Percentiles rank a stretch among this genome's conserved stretches.
phyloP scores from a whole-genome alignment of 2,797 vertebrate species.

The Darevskia nairensis region DNA sequence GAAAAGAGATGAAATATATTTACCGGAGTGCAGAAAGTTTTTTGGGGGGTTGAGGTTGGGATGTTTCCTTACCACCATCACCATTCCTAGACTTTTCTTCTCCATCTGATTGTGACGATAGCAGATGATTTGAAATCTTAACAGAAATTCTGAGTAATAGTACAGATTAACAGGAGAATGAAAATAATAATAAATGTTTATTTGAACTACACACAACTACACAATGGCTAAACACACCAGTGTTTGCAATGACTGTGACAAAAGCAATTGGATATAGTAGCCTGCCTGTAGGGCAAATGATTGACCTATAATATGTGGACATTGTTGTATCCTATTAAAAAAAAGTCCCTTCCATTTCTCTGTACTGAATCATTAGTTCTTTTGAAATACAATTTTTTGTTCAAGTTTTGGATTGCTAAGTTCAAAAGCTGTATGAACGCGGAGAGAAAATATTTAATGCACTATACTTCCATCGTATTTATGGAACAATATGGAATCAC shows the following conservation, averaged over 20 bases:
- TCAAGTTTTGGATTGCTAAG: not conserved
- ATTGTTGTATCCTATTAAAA: not conserved
- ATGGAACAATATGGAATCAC: not conserved
- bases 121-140: not conserved
- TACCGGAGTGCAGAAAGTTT: not conserved
- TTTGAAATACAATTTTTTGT: not conserved
- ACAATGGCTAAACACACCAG: not conserved
- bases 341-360: not conserved
- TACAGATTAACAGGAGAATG: not conserved
- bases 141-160: not conserved
- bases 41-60: not conserved
- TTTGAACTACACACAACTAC: not conserved
- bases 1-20: constrained; percentile 1
- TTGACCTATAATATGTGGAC: not conserved
- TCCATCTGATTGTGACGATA: not conserved
- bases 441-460: not conserved
- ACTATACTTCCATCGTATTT: not conserved
- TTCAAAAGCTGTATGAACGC: not conserved
- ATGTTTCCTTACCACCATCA: not conserved
- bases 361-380: not conserved
- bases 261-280: too few relatives aligned
- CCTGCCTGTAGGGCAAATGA: too few relatives aligned
- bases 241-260: not conserved
- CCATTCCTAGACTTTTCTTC: not conserved
- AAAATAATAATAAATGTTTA: not conserved